phyloP scores from a whole-genome alignment of 1,140 invertebrate species.

The Alviniconcha marisindica region DNA sequence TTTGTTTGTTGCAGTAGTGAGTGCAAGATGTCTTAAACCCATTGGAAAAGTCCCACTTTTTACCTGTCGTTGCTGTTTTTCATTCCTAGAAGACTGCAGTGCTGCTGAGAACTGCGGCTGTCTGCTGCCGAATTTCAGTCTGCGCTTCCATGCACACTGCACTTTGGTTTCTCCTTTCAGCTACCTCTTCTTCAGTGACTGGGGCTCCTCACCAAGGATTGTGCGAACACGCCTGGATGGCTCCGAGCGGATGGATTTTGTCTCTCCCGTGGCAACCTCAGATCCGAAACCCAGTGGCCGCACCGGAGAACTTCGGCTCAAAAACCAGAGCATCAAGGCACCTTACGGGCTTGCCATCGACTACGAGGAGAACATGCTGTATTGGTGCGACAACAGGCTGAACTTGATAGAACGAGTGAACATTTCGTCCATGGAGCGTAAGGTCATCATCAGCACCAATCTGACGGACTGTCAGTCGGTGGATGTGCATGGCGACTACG shows the following conservation, averaged over 20 bases:
- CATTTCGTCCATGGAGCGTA: conserved; percentile 44
- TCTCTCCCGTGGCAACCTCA: conserved; percentile 66
- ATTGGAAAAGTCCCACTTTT: too few species aligned
- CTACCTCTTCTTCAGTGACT: conserved; percentile 91
- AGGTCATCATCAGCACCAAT: conserved; percentile 80
- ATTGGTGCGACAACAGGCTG: conserved; percentile 91
- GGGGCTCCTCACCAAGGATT: conserved; percentile 97
- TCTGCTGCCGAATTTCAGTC: too few species aligned
- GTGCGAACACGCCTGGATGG: conserved; percentile 98
- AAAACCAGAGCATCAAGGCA: conserved; percentile 69
- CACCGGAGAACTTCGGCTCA: neutral
- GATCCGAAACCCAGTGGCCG: conserved; percentile 44
- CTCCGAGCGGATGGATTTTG: conserved; percentile 80
- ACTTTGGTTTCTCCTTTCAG: conserved; percentile 59
- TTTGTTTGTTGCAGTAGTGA: too few species aligned
- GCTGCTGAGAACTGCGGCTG: too few species aligned
- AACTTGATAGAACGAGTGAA: conserved; percentile 72
- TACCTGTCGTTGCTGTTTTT: too few species aligned
- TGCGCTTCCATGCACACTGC: too few species aligned
- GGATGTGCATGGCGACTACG: conserved; percentile 75
- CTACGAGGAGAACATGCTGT: conserved; percentile 90
- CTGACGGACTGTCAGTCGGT: conserved; percentile 76
- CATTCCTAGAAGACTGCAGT: too few species aligned
- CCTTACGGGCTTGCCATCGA: conserved; percentile 82
- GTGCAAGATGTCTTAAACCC: too few species aligned